These are phyloP conservation scores for Harmothoe impar DNA, from an alignment of 2,888 invertebrate genomes.

Conservation along the genomic window DNA sequence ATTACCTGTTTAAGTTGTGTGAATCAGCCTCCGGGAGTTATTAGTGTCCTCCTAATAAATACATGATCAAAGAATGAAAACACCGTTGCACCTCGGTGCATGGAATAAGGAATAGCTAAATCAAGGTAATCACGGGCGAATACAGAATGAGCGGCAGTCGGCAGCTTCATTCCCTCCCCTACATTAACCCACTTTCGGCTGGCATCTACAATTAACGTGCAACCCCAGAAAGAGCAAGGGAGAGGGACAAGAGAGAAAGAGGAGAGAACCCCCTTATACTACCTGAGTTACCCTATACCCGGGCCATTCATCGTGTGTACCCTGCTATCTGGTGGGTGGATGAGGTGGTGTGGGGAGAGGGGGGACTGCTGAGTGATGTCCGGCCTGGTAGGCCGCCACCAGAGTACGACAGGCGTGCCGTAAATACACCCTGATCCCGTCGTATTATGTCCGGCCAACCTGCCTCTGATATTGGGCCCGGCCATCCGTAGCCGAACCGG, in stretches of 20 bases:
- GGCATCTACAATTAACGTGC: background rate
- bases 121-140: no score
- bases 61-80: no score
- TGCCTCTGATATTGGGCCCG: background rate
- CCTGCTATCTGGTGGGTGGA: no score
- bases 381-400: background rate
- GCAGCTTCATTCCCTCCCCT: no score
- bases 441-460: slow-evolving; percentile 4
- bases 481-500: background rate
- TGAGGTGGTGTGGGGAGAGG: background rate
- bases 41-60: no score
- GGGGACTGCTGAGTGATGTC: background rate
- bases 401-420: background rate
- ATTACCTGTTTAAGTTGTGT: no score
- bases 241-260: background rate
- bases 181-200: background rate
- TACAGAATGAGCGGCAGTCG: no score
- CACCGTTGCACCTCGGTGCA: no score
- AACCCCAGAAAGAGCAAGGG: background rate
- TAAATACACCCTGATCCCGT: slow-evolving; percentile 4
- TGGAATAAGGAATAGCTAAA: no score
- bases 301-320: background rate
- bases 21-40: no score
- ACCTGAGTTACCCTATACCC: background rate
- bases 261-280: background rate